Conservation (phyloP, 2,113 vertebrate genomes). For the Phainopepla nitens region DNA sequence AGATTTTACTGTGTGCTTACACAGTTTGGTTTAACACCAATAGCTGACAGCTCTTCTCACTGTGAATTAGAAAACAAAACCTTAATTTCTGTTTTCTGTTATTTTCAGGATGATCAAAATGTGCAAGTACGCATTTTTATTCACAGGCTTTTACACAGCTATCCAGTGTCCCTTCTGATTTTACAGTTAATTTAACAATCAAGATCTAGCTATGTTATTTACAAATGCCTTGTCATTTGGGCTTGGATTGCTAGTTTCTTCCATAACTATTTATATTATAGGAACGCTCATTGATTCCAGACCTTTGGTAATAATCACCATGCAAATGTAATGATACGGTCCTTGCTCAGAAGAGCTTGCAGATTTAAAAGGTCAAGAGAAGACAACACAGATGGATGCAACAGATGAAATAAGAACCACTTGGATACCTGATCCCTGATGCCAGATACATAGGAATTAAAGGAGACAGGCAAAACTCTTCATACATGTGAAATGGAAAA, state of each 20-base stretch:
- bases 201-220: neutral
- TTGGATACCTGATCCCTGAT: neutral
- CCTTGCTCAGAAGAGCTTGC: neutral
- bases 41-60: neutral
- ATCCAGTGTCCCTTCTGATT: neutral
- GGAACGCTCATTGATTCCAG: neutral
- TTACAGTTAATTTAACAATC: neutral
- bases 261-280: neutral
- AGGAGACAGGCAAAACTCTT: neutral
- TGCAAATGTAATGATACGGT: neutral
- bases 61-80: neutral
- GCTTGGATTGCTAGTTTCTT: neutral
- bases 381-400: neutral
- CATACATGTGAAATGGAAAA: neutral
- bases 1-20: neutral
- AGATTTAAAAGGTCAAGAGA: neutral
- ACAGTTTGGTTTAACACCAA: neutral
- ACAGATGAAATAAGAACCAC: neutral
- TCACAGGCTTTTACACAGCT: neutral
- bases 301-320: neutral
- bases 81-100: neutral
- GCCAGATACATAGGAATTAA: neutral
- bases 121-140: neutral
- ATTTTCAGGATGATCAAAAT: neutral
- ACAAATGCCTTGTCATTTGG: neutral